Evolutionary conservation across 1,140 invertebrate genomes (phyloP), one percentile per base, ranked within the genome.

Genomic region (Drosophila repletoides): DNA sequence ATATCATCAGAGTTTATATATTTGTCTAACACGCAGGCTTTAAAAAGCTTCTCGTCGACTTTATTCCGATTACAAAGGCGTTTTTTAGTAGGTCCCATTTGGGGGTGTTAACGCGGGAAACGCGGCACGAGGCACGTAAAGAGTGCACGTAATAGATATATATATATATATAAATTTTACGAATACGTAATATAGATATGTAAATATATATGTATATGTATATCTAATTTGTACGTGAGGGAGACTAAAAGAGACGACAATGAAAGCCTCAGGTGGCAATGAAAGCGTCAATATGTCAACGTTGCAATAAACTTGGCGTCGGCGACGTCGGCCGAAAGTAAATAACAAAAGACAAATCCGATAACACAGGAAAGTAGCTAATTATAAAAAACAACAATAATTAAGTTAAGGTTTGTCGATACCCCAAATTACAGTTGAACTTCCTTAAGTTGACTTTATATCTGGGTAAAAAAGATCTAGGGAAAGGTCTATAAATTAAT

Each of bases 211-310:
- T 38, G 5, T 9, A 21, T 19, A 31, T 17, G 2, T 28, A 9
- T 10, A 17, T 12, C 7, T 38, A 34, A 28, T 26, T 29, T 22
- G 24, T 14, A 46, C 40, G 29, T 61, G 40, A 43, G 46, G 22
- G 4, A 51, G 22, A 67, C 53, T n/a, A n/a, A 45, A 71, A 69
- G 51, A 58, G 59, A 52, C 46, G 56, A 28, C 58, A 59, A 40
- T 74, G 53, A 81, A 63, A 76, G 36, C 58, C 36, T 58, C 55
- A 60, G 41, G 28, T 66, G 51, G 21, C 36, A 70, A 43, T 64
- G 51, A 41, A 41, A 33, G 26, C 28, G 46, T 53, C 22, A 36
- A 31, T 52, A 26, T 41, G 41, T 45, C 24, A 31, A 43, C 43
- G 31, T 6, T 43, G 31, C 24, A 48, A 48, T 14, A 70, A 31